phyloP scores from a whole-genome alignment of 2,888 invertebrate genomes.

The Chalcis sispes region DNA sequence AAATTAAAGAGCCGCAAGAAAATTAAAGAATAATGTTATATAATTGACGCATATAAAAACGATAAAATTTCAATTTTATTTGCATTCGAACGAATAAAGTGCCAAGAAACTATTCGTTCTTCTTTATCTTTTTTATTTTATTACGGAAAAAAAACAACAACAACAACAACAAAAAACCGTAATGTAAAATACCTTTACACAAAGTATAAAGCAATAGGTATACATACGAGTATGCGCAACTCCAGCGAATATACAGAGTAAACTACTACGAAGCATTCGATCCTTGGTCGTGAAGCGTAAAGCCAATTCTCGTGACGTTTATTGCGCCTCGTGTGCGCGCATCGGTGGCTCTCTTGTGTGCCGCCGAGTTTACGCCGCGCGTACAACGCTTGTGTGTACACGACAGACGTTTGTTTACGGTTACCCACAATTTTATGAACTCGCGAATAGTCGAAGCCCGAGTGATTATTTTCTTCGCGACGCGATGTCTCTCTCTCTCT shows the following conservation, averaged over 20 bases:
- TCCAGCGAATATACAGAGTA: not conserved
- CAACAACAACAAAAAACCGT: no score
- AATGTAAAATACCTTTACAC: no score
- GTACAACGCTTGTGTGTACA: no score
- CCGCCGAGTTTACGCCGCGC: no score
- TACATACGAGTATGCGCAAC: not conserved
- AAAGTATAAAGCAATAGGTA: not conserved
- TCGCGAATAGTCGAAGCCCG: conserved; percentile 35
- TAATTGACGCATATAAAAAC: no score
- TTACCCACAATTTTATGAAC: conserved; percentile 39
- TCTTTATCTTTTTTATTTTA: no score
- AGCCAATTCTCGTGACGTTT: conserved; percentile 39
- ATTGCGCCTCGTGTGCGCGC: conserved; percentile 24
- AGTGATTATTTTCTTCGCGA: conserved; percentile 39
- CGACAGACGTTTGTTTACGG: conserved; percentile 34
- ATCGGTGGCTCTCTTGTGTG: not conserved
- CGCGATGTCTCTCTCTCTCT: not conserved
- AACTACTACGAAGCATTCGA: conserved; percentile 13
- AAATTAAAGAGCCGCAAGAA: no score
- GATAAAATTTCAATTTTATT: conserved; percentile 1
- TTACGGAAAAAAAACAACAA: no score
- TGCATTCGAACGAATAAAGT: no score
- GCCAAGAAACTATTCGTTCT: not conserved
- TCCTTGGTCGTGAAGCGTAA: conserved; percentile 34
- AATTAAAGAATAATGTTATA: no score